Percentiles rank a stretch among this genome's conserved stretches.
phyloP scores from a whole-genome alignment of 1,140 invertebrate species.

The Callitettix versicolor region DNA sequence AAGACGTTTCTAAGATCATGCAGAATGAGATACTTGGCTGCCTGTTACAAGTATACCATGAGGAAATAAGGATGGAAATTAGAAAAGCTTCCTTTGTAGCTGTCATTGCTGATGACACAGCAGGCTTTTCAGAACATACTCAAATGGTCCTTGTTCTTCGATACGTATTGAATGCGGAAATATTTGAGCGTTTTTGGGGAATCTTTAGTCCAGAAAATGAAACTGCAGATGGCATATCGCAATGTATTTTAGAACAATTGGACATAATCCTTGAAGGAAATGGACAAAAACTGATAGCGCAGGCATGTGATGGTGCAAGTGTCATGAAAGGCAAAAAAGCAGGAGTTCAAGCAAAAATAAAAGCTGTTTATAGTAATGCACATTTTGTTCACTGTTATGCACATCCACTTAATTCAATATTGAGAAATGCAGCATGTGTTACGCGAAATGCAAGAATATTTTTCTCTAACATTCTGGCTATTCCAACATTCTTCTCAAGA shows the following conservation, averaged over 20 bases:
- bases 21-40: conserved; percentile 30
- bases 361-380: conserved; percentile 25
- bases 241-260: conserved; percentile 24
- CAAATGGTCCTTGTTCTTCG: conserved; percentile 28
- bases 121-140: conserved; percentile 25
- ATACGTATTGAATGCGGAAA: conserved; percentile 24
- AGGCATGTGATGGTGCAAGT: conserved; percentile 27
- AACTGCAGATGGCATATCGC: conserved; percentile 17
- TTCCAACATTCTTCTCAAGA: conserved; percentile 14
- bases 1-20: conserved; percentile 27
- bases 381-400: conserved; percentile 28
- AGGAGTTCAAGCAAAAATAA: conserved; percentile 25
- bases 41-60: conserved; percentile 26
- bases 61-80: conserved; percentile 29
- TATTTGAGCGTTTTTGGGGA: conserved; percentile 29
- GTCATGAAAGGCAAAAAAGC: conserved; percentile 23
- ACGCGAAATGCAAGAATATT: conserved; percentile 19
- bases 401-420: conserved; percentile 25
- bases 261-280: conserved; percentile 22
- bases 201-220: conserved; percentile 24
- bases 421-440: conserved; percentile 17
- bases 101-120: conserved; percentile 29
- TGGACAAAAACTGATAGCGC: conserved; percentile 28
- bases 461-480: conserved; percentile 10
- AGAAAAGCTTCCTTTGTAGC: conserved; percentile 25